These are phyloP conservation scores for Scomberomorus guttatus DNA, from an alignment of 2,797 vertebrate genomes.

Conservation along the genomic window DNA sequence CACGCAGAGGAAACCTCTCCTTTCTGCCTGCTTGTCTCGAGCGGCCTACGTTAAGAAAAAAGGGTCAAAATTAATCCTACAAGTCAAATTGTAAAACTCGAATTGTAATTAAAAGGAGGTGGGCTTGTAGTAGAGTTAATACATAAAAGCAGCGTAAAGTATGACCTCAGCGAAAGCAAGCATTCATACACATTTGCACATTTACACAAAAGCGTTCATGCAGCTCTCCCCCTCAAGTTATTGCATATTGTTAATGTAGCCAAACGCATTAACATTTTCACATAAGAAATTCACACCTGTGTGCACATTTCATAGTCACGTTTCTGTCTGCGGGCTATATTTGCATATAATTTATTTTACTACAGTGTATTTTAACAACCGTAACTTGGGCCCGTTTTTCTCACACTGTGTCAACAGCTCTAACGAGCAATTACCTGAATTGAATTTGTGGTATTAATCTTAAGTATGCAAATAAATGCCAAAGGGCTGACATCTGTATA, in stretches of 20 bases:
- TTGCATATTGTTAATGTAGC: neutral
- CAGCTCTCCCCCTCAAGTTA: neutral
- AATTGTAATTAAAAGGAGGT: neutral
- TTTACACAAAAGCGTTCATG: neutral
- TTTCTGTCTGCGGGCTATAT: neutral
- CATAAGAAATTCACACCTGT: neutral
- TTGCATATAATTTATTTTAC: conserved; percentile 7
- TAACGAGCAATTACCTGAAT: conserved; percentile 33
- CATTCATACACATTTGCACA: neutral
- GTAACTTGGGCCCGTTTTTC: conserved; percentile 32
- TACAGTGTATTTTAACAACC: conserved; percentile 23
- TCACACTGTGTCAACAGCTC: conserved; percentile 1
- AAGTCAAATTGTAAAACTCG: neutral
- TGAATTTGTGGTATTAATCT: conserved; percentile 18
- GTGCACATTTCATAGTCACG: neutral
- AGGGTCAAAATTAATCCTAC: conserved; percentile 36
- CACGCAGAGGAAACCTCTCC: neutral
- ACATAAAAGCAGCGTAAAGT: neutral
- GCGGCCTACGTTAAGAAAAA: conserved; percentile 34
- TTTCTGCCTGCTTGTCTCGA: neutral
- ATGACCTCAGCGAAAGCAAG: neutral
- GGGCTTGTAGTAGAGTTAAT: neutral
- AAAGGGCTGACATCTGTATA: conserved; percentile 23
- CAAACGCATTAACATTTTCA: neutral
- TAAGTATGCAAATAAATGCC: conserved; percentile 26